These are phyloP conservation scores for Ptilorrhoa leucosticta DNA, from an alignment of 2,113 vertebrate genomes.

Conservation along the genomic window DNA sequence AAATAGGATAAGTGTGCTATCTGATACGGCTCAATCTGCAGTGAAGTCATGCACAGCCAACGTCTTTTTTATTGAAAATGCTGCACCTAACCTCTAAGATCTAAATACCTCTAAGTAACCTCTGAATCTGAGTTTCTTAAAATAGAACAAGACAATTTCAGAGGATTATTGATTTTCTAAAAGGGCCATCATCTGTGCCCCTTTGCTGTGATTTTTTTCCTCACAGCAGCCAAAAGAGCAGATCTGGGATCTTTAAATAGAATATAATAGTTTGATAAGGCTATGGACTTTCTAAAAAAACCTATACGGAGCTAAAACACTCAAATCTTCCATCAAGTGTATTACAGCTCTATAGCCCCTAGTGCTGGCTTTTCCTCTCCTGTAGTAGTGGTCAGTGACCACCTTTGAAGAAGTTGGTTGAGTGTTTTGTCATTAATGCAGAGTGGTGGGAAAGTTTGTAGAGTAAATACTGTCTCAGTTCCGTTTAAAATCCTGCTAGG, in stretches of 20 bases:
- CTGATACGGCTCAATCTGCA: background rate
- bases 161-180: background rate
- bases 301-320: background rate
- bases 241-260: background rate
- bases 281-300: background rate
- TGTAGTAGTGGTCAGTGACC: background rate
- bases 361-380: background rate
- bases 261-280: background rate
- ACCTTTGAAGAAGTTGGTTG: background rate
- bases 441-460: background rate
- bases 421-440: background rate
- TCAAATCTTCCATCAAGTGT: accelerated
- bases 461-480: background rate
- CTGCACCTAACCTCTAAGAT: background rate
- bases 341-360: background rate
- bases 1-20: background rate
- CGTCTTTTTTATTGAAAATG: background rate
- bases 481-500: background rate
- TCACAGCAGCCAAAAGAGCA: background rate
- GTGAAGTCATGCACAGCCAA: background rate
- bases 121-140: background rate
- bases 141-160: background rate
- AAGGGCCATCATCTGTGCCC: background rate
- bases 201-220: background rate
- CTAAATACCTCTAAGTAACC: background rate